Conservation (phyloP, 2,113 vertebrate genomes). For the Rousettus leschenaultii region DNA sequence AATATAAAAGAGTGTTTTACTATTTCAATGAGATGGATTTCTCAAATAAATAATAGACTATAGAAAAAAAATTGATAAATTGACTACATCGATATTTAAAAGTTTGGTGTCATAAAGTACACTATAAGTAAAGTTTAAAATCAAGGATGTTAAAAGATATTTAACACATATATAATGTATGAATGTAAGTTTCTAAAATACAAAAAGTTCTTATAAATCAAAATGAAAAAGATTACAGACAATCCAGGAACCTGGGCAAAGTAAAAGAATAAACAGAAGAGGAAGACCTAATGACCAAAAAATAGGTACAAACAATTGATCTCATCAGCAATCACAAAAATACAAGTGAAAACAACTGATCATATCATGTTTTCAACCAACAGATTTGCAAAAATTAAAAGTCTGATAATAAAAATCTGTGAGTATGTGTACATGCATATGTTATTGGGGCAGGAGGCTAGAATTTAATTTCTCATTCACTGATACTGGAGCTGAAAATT, state of each 20-base stretch:
- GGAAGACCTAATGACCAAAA: background rate
- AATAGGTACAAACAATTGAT: background rate
- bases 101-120: background rate
- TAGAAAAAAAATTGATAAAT: background rate
- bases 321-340: background rate
- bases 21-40: background rate
- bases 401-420: background rate
- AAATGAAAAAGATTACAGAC: background rate
- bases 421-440: rapidly evolving
- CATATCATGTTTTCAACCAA: background rate
- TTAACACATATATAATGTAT: background rate
- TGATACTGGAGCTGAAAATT: background rate
- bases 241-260: background rate
- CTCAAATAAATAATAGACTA: background rate
- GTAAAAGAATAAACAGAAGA: background rate
- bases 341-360: background rate
- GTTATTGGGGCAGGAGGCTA: background rate
- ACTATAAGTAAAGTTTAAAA: background rate
- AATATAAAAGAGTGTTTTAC: background rate
- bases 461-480: background rate
- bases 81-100: background rate
- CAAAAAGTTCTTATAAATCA: background rate
- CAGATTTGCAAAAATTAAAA: background rate
- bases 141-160: background rate
- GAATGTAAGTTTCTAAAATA: background rate